These are phyloP conservation scores for Acrocyrtus sp. DNA, from an alignment of 2,888 invertebrate genomes.

Conservation along the genomic window DNA sequence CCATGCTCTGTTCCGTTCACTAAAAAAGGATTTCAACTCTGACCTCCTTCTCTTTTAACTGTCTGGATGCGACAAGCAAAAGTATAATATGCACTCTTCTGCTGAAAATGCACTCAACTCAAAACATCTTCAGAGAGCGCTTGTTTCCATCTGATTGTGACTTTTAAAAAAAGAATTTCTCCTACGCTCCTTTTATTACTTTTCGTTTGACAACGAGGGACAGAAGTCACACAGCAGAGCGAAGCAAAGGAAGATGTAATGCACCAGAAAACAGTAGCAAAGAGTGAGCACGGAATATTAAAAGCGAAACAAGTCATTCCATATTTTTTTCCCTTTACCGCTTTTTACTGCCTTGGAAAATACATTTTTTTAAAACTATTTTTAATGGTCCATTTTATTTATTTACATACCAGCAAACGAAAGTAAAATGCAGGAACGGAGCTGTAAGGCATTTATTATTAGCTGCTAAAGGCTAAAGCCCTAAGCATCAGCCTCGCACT, in stretches of 20 bases:
- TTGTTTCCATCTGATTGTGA: neutral
- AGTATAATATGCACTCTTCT: neutral
- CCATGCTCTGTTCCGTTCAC: neutral
- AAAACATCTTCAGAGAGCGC: no score
- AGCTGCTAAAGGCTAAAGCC: no score
- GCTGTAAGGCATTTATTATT: no score
- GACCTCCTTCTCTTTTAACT: constrained; percentile 11
- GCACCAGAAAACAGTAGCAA: neutral
- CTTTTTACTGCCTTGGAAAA: neutral
- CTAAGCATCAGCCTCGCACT: neutral
- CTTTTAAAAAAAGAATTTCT: no score
- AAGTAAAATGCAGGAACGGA: no score
- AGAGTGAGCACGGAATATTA: neutral
- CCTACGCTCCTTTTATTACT: neutral
- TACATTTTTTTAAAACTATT: neutral
- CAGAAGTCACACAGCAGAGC: neutral
- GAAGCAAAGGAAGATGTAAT: neutral
- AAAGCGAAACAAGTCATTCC: neutral
- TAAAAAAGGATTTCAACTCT: constrained; percentile 25
- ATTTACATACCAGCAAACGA: neutral
- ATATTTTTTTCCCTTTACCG: neutral
- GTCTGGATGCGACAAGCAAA: neutral
- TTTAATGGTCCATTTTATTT: constrained; percentile 34
- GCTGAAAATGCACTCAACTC: no score
- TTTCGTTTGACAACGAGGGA: neutral